These are phyloP conservation scores for Camponotus pennsylvanicus DNA, from an alignment of 1,140 invertebrate genomes.

Conservation along the genomic window DNA sequence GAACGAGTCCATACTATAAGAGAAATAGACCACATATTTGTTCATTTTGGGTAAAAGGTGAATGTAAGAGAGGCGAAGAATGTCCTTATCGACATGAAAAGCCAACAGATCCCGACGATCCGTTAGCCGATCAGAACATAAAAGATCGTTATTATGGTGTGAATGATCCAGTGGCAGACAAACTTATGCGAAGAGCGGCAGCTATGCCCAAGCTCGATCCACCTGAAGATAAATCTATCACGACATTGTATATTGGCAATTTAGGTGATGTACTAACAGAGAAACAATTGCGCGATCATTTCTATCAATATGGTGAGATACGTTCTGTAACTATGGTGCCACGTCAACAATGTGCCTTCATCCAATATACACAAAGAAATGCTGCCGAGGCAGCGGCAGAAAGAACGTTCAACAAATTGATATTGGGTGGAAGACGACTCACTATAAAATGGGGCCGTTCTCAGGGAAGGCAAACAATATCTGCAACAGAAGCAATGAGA, in stretches of 20 bases:
- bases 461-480: constrained; percentile 89
- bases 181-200: constrained; percentile 96
- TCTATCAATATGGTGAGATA: constrained; percentile 99
- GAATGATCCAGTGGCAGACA: constrained; percentile 99
- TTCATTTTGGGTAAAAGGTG: constrained; percentile 99
- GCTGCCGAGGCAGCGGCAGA: constrained; percentile 98
- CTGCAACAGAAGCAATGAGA: constrained; percentile 85
- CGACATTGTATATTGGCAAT: constrained; percentile 98
- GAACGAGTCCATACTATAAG: constrained; percentile 99
- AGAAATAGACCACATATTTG: constrained; percentile 99
- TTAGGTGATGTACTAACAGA: constrained; percentile 96
- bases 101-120: constrained; percentile 99
- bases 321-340: constrained; percentile 96
- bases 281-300: constrained; percentile 96
- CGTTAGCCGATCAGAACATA: constrained; percentile 99
- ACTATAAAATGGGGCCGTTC: constrained; percentile 99
- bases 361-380: constrained; percentile 96
- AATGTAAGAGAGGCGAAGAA: constrained; percentile 99
- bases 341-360: constrained; percentile 98
- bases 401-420: constrained; percentile 98
- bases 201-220: constrained; percentile 97
- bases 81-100: constrained; percentile 99
- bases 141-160: constrained; percentile 99
- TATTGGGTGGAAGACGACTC: constrained; percentile 93
- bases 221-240: constrained; percentile 98